phyloP scores from a whole-genome alignment of 2,113 vertebrate species.

The Colius striatus region DNA sequence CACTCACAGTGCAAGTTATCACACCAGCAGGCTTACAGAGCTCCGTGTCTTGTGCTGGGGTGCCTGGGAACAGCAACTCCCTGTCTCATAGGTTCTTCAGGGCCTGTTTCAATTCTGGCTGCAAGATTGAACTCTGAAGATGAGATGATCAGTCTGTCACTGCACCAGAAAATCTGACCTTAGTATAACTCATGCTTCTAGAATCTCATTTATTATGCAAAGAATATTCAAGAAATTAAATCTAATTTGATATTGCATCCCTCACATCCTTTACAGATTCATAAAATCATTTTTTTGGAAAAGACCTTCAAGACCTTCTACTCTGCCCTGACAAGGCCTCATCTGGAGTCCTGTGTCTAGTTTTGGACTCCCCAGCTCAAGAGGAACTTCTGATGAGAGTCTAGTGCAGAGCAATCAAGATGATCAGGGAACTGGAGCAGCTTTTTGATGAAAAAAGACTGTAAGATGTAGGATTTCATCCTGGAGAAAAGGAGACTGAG shows the following conservation, averaged over 20 bases:
- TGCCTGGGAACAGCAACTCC: too few relatives aligned
- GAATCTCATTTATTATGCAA: neutral
- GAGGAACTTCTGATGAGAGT: too few relatives aligned
- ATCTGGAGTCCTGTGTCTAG: too few relatives aligned
- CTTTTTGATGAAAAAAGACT: too few relatives aligned
- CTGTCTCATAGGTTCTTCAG: fast-evolving
- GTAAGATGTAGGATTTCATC: too few relatives aligned
- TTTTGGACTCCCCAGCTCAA: too few relatives aligned
- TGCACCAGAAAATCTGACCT: neutral
- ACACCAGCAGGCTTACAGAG: fast-evolving
- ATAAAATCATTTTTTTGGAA: too few relatives aligned
- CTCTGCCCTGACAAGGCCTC: too few relatives aligned
- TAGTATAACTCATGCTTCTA: neutral
- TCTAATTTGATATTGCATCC: neutral
- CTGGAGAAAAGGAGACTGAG: too few relatives aligned
- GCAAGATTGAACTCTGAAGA: neutral
- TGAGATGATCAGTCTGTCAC: fast-evolving
- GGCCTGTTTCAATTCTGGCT: fast-evolving
- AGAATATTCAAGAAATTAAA: neutral
- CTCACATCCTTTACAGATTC: neutral
- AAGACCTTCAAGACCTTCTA: too few relatives aligned
- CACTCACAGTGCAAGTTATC: fast-evolving
- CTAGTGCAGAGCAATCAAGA: too few relatives aligned
- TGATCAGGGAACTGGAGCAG: too few relatives aligned
- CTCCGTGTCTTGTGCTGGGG: fast-evolving